Percentiles rank a stretch among this genome's conserved stretches.
These are phyloP conservation scores for Mus spretus DNA, from an alignment of 2,797 vertebrate genomes.

Conservation along the genomic window DNA sequence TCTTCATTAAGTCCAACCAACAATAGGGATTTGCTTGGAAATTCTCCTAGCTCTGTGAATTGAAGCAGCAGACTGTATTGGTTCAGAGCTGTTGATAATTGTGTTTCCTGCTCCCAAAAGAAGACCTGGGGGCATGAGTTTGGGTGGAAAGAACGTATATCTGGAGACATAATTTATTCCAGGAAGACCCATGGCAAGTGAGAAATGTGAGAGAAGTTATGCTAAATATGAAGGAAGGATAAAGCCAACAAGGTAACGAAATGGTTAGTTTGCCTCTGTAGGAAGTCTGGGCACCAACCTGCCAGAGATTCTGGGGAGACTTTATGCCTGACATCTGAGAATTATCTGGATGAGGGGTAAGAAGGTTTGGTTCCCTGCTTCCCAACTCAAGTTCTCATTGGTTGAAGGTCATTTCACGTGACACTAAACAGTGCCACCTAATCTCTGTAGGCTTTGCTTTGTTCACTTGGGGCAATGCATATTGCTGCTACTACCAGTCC, in stretches of 20 bases:
- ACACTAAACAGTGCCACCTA: not conserved
- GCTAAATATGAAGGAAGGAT: not conserved
- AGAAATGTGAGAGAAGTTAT: not conserved
- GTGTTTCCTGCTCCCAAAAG: not conserved
- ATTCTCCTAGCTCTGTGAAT: slow-evolving; percentile 36
- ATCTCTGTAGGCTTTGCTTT: not conserved
- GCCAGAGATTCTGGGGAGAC: not conserved
- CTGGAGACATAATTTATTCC: not conserved
- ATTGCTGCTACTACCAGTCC: not conserved
- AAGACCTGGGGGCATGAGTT: slow-evolving; percentile 31
- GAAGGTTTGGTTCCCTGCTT: not conserved
- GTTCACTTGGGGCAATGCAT: not conserved
- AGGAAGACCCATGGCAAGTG: not conserved
- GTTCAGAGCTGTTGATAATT: slow-evolving; percentile 46
- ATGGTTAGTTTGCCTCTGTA: not conserved
- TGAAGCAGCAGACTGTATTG: not conserved
- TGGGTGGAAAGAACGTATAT: not conserved
- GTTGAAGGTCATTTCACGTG: not conserved
- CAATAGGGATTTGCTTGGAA: not conserved
- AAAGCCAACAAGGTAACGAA: not conserved
- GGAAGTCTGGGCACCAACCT: not conserved
- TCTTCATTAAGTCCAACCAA: slow-evolving; percentile 51
- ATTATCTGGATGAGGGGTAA: not conserved
- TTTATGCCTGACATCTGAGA: not conserved
- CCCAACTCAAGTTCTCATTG: not conserved